These are phyloP conservation scores for Dolichoris vasculosae DNA, from an alignment of 1,140 invertebrate species.

Conservation along the genomic window DNA sequence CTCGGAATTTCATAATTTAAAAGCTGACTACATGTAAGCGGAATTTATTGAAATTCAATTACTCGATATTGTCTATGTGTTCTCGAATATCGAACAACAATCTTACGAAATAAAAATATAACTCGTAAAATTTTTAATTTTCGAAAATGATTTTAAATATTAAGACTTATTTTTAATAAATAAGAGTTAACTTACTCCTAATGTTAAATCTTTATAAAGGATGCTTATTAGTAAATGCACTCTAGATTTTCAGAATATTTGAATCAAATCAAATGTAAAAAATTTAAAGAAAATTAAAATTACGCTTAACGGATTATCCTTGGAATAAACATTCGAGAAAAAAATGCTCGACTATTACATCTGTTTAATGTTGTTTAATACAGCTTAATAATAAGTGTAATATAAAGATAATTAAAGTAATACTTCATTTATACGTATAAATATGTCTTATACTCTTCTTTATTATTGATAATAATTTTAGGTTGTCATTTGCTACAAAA, in stretches of 20 bases:
- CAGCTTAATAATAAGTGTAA: neutral
- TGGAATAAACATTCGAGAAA: neutral
- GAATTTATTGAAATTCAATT: neutral
- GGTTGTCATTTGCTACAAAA: constrained; percentile 37
- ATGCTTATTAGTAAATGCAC: neutral
- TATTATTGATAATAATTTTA: constrained; percentile 52
- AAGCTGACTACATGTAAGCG: neutral
- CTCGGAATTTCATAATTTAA: neutral
- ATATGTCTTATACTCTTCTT: constrained; percentile 50
- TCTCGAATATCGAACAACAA: neutral
- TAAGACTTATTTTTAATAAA: neutral
- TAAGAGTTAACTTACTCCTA: neutral
- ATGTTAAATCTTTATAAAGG: neutral
- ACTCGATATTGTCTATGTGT: neutral
- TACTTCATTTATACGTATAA: constrained; percentile 28
- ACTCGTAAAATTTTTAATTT: too few species aligned
- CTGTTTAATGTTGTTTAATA: neutral
- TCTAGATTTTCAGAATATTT: neutral
- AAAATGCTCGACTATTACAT: neutral
- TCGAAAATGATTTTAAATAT: too few species aligned
- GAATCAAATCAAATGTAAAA: neutral
- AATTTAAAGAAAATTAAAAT: neutral
- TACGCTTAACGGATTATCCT: neutral
- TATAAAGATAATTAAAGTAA: neutral
- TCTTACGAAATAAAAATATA: too few species aligned